These are phyloP conservation scores for Euborellia annulipes DNA, from an alignment of 1,140 invertebrate species.

Conservation along the genomic window DNA sequence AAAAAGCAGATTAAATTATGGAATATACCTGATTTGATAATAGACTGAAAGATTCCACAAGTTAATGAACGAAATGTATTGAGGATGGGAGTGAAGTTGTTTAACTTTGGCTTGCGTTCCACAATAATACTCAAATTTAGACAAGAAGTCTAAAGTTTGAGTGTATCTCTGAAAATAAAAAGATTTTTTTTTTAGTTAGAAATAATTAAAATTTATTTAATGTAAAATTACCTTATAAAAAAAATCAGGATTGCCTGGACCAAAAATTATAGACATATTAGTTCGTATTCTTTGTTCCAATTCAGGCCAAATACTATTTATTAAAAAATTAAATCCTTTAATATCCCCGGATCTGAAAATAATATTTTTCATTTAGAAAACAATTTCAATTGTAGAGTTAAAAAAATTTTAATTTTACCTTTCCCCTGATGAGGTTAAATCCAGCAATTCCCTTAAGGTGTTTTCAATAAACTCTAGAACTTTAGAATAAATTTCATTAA, in stretches of 20 bases:
- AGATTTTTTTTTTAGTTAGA: constrained; percentile 4
- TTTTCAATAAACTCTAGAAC: constrained; percentile 53
- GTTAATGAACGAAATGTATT: constrained; percentile 56
- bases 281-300: constrained; percentile 59
- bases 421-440: constrained; percentile 41
- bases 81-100: constrained; percentile 41
- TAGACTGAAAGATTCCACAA: constrained; percentile 91
- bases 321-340: constrained; percentile 70
- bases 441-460: constrained; percentile 41
- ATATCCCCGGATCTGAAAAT: constrained; percentile 27
- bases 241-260: constrained; percentile 75
- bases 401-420: constrained; percentile 23
- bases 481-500: constrained; percentile 57
- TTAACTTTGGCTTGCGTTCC: constrained; percentile 32
- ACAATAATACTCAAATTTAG: constrained; percentile 53
- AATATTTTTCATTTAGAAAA: not conserved
- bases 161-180: constrained; percentile 46
- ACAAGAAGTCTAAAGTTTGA: constrained; percentile 63
- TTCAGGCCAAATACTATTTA: constrained; percentile 81
- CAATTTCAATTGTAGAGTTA: constrained; percentile 11
- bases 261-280: constrained; percentile 67
- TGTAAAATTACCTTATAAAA: constrained; percentile 47
- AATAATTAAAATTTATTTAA: constrained; percentile 3
- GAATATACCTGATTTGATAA: constrained; percentile 69
- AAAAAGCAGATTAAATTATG: too few species aligned